Percentiles rank a stretch among this genome's conserved stretches.
These are phyloP conservation scores for Scaptomyza tumidula DNA, from an alignment of 2,888 invertebrate species.

Conservation along the genomic window DNA sequence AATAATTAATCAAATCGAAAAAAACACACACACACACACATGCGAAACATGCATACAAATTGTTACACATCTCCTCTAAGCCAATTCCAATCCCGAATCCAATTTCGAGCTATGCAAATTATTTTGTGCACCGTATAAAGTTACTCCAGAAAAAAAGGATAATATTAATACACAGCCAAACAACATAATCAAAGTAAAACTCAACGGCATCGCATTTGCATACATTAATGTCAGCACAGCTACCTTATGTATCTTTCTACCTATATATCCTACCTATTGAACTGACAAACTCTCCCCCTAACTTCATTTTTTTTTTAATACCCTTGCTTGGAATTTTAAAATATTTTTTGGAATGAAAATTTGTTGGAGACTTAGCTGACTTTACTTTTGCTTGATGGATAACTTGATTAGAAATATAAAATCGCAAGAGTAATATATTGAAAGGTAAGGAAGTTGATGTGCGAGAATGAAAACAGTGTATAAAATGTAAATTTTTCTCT, in stretches of 20 bases:
- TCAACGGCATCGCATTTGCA: conserved; percentile 69
- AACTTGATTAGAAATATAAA: not conserved
- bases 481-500: too few species aligned
- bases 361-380: not conserved
- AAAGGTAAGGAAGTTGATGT: too few species aligned
- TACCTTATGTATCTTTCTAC: not conserved
- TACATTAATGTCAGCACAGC: conserved; percentile 65
- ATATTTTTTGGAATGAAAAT: not conserved
- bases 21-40: conserved; percentile 39
- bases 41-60: conserved; percentile 43
- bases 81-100: conserved; percentile 15
- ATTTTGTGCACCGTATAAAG: conserved; percentile 33
- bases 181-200: conserved; percentile 72
- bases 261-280: conserved; percentile 8
- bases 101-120: conserved; percentile 54
- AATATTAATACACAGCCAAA: conserved; percentile 60
- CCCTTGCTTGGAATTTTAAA: conserved; percentile 12
- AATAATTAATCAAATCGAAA: conserved; percentile 73
- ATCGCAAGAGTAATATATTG: not conserved
- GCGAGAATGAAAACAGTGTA: too few species aligned
- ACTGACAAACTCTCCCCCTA: not conserved
- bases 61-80: conserved; percentile 18
- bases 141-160: conserved; percentile 59
- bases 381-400: not conserved
- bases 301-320: not conserved